Base-by-base conservation (phyloP, 2,113 vertebrate genomes). In the Arenaria interpres region DNA sequence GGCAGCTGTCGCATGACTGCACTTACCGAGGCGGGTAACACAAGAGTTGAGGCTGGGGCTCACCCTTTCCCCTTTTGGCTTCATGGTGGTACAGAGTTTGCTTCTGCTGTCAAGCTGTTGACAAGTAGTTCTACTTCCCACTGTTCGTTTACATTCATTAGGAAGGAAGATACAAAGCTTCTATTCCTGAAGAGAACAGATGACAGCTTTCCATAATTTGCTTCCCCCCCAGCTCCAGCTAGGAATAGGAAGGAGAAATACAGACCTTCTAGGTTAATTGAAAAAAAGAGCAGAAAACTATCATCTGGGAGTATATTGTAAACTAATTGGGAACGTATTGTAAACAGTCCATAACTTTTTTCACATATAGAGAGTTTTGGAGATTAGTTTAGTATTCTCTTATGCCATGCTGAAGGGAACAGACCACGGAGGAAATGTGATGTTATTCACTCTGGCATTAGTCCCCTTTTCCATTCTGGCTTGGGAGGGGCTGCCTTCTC, bases 1-100 rank as follows among this genome's bases (percentile, higher is more conserved):
- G 88, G 75, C 85, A 93, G 54, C 75, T 95, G 54, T n/a, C 5
- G 14, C 95, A 85, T 91, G 88, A 85, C 78, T 94, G 93, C 54
- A 6, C 57, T 80, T 69, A 24, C 14, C 83, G 41, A 88, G 75
- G 64, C 5, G 18, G 78, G 37, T 83, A 46, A 57, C 77, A 35
- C 4, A 17, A 21, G 63, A 24, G 46, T 25, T 85, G 62, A 48
- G 41, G 63, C 64, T 54, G 37, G 54, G 68, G 41, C 86, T 92
- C 67, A 73, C 85, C 35, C 89, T 93, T 94, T 95, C 66, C 87
- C 62, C 71, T 90, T 94, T 69, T 66, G 41, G 50, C 81, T 88
- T 69, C 19, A 19, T 30, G 20, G 13, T 43, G 43, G 16, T 56
- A 9, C 56, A 46, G 43, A 90, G 23, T 69, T 67, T 74, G 54